Base-by-base conservation (phyloP, 2,113 vertebrate genomes). In the Carassius auratus region DNA sequence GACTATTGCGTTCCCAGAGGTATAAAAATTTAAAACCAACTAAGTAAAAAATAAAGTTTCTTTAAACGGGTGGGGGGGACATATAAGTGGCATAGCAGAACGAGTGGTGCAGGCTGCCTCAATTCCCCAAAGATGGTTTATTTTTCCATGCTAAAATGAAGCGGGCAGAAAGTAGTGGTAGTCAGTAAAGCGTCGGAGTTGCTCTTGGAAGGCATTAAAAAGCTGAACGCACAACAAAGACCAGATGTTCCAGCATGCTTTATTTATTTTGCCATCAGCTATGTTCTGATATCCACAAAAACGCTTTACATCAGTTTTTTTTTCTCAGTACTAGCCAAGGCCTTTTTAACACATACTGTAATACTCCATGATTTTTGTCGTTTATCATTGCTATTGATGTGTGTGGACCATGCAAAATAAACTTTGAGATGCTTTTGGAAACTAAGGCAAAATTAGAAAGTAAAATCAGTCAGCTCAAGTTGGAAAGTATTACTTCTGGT, bases 161-260 rank as follows among this genome's bases (percentile, higher is more conserved):
- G 97, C 95, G 69, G 94, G 94, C 96, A 97, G 96, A 96, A 96
- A 96, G 96, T 95, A 97, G 97, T 97, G 97, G 97, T 96, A 99
- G 97, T 97, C 97, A 97, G 96, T 96, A 96, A 97, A 96, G 97
- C 98, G 94, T 98, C 98, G 97, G 97, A 97, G 97, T 95, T 97
- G 97, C 97, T 99, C 97, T 99, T 98, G 97, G 97, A 99, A 98
- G 97, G 97, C 97, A 99, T 99, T 99, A 99, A 98, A 98, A 98
- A 98, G 97, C 98, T 97, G 97, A 98, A 97, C 96, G 97, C 97
- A 97, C 97, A 98, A 98, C 98, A 98, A 98, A 99, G 98, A 99
- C 97, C 98, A 99, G 98, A 99, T 99, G 98, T 99, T 98, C 96
- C 95, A 96, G 96, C 96, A 97, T 98, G 96, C 97, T 96, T 98